Percentiles rank a stretch among this genome's conserved stretches.
Conservation (phyloP, 2,113 vertebrate genomes). For the Thermophis baileyi region DNA sequence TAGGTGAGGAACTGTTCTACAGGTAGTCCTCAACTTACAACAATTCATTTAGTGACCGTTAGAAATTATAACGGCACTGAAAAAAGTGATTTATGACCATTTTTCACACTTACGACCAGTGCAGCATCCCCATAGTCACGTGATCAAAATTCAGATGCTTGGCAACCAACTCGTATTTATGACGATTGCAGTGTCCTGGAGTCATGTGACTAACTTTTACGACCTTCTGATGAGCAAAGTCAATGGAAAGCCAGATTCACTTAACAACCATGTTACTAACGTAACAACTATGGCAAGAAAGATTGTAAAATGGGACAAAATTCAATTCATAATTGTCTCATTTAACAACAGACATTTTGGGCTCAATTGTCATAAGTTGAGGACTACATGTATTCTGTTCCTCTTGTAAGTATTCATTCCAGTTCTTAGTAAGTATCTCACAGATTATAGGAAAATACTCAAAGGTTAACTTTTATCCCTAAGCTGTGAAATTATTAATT, state of each 20-base stretch:
- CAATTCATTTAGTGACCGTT: background rate
- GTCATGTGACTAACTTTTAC: background rate
- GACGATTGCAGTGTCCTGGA: background rate
- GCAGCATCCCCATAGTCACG: background rate
- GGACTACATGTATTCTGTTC: background rate
- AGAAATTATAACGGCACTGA: background rate
- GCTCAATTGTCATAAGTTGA: background rate
- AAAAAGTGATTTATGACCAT: background rate
- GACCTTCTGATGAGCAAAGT: background rate
- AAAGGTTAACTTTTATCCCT: background rate
- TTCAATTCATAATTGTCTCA: background rate
- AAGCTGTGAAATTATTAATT: background rate
- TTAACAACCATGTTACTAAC: background rate
- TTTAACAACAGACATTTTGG: background rate
- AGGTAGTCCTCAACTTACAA: background rate
- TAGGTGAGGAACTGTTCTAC: background rate
- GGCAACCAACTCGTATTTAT: background rate
- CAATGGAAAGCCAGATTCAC: background rate
- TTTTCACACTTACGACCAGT: background rate
- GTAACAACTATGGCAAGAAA: background rate
- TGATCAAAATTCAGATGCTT: background rate
- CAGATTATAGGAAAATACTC: background rate
- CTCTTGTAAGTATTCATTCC: background rate
- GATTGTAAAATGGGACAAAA: background rate
- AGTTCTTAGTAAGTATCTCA: background rate